Evolutionary conservation across 1,140 invertebrate genomes (phyloP).

Genomic region (Dolichoris vasculosae): DNA sequence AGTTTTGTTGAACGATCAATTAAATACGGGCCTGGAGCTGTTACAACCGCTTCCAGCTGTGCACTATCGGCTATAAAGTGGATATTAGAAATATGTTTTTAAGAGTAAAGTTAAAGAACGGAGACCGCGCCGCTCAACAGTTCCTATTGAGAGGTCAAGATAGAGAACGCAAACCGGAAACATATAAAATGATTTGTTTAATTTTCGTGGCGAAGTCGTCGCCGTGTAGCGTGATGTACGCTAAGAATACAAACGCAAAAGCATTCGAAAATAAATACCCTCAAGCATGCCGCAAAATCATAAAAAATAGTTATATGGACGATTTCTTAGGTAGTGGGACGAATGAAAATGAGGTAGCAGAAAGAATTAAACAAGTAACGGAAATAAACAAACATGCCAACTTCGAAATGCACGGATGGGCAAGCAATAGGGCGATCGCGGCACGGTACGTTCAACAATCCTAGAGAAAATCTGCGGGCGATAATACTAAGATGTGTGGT

Average conservation of each 20-base stretch:
- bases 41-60: not conserved
- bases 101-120: not conserved
- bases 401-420: constrained; percentile 9
- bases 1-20: not conserved
- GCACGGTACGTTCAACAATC: not conserved
- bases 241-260: constrained; percentile 1
- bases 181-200: not conserved
- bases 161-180: not conserved
- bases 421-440: not conserved
- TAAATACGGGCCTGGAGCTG: not conserved
- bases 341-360: not conserved
- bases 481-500: not conserved
- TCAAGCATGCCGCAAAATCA: no score
- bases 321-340: not conserved
- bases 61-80: not conserved
- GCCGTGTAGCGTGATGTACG: not conserved
- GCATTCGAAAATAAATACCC: not conserved
- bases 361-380: not conserved
- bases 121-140: not conserved
- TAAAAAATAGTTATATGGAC: not conserved
- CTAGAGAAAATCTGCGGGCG: no score
- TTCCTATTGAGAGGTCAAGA: not conserved
- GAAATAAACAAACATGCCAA: not conserved
- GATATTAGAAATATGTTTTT: not conserved
- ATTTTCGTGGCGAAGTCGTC: constrained; percentile 6